Conservation (phyloP, 1,140 invertebrate genomes). For the Trichogramma pretiosum region DNA sequence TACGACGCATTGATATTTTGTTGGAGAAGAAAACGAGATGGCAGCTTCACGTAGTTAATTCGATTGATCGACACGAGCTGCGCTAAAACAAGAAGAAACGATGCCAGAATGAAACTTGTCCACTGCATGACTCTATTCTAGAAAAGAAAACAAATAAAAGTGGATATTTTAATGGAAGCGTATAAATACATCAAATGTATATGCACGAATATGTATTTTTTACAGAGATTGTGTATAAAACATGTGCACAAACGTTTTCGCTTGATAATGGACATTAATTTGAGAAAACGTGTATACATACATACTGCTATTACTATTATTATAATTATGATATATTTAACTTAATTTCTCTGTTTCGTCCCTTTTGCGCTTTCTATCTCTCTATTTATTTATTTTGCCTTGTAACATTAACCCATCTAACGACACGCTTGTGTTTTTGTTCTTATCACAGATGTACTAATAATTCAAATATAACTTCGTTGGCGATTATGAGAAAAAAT, state of each 20-base stretch:
- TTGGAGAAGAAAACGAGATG: too few relatives aligned
- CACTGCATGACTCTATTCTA: too few relatives aligned
- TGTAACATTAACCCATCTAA: too few relatives aligned
- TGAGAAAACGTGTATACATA: too few relatives aligned
- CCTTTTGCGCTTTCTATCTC: not conserved
- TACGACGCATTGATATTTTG: too few relatives aligned
- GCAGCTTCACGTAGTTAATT: too few relatives aligned
- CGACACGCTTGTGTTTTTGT: constrained; percentile 3
- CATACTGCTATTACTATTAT: too few relatives aligned
- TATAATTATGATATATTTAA: not conserved
- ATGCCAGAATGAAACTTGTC: too few relatives aligned
- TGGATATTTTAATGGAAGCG: not conserved
- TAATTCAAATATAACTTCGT: constrained; percentile 12
- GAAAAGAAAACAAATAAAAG: not conserved
- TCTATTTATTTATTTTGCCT: not conserved
- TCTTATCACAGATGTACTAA: constrained; percentile 5
- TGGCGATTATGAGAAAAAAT: not conserved
- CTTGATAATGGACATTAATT: too few relatives aligned
- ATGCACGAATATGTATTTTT: not conserved
- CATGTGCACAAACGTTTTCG: constrained; percentile 10
- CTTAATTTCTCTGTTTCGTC: not conserved
- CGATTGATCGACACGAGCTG: too few relatives aligned
- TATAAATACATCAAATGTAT: not conserved
- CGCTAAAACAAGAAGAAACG: too few relatives aligned
- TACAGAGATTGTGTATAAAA: not conserved